Percentiles rank a stretch among this genome's conserved stretches.
Conservation (phyloP, 2,888 invertebrate genomes). For the Nomada goodeniana region DNA sequence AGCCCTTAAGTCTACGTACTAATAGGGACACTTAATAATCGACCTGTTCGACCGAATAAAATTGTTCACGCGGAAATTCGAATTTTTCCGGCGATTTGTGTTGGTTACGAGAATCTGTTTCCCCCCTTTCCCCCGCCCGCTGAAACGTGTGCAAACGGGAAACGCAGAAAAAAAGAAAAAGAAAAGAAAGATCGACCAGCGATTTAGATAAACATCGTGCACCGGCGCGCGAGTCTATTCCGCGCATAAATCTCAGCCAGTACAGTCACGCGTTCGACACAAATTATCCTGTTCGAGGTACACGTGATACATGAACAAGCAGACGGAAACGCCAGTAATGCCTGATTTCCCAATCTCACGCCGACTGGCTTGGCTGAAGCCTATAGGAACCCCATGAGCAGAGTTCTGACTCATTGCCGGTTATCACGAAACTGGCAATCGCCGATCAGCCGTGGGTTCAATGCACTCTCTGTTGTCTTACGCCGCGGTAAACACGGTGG, state of each 20-base stretch:
- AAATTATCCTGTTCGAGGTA: slow-evolving; percentile 68
- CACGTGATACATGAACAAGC: slow-evolving; percentile 58
- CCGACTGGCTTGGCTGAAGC: slow-evolving; percentile 10
- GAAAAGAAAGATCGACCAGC: slow-evolving; percentile 65
- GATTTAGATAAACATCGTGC: slow-evolving; percentile 68
- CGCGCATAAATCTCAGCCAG: slow-evolving; percentile 66
- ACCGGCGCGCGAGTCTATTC: slow-evolving; percentile 45
- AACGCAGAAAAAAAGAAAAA: neutral
- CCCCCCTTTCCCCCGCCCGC: no score
- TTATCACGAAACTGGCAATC: slow-evolving; percentile 55
- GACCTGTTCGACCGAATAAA: no score
- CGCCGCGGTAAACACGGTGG: slow-evolving; percentile 36
- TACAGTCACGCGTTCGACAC: slow-evolving; percentile 73
- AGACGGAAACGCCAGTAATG: slow-evolving; percentile 58
- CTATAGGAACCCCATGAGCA: slow-evolving; percentile 26
- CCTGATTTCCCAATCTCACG: slow-evolving; percentile 61
- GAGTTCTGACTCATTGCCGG: slow-evolving; percentile 47
- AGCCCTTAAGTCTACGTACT: no score
- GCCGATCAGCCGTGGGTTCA: slow-evolving; percentile 31
- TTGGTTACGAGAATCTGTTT: no score
- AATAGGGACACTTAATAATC: no score
- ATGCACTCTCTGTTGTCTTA: slow-evolving; percentile 53
- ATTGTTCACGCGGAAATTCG: no score
- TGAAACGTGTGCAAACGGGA: no score
- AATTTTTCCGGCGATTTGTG: no score